Evolutionary conservation across 2,888 invertebrate species (phyloP).

Genomic region (Stenoptilia bipunctidactyla): DNA sequence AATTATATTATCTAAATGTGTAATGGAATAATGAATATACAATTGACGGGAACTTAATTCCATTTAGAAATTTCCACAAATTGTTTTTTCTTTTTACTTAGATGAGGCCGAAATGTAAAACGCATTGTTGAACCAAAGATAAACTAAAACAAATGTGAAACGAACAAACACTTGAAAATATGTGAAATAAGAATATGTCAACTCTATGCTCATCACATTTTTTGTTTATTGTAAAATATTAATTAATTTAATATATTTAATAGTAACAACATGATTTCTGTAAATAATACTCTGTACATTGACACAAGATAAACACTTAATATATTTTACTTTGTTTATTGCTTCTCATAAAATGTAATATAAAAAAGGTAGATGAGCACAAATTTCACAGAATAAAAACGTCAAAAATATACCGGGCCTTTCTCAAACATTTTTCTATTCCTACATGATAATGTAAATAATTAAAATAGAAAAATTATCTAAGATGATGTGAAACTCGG

Average conservation of each 20-base stretch:
- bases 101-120: neutral
- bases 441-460: too few relatives aligned
- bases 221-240: slow-evolving; percentile 17
- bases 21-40: slow-evolving; percentile 16
- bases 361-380: too few relatives aligned
- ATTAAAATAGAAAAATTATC: too few relatives aligned
- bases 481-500: too few relatives aligned
- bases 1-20: slow-evolving; percentile 39
- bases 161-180: slow-evolving; percentile 62
- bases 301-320: too few relatives aligned
- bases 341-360: too few relatives aligned
- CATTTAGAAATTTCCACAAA: slow-evolving; percentile 48
- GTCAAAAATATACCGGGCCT: too few relatives aligned
- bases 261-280: neutral
- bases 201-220: slow-evolving; percentile 56
- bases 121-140: neutral
- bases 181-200: slow-evolving; percentile 54
- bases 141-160: slow-evolving; percentile 3
- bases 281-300: neutral
- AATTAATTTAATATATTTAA: neutral
- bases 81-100: slow-evolving; percentile 14
- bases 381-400: too few relatives aligned
- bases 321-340: too few relatives aligned
- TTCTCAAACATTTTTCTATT: too few relatives aligned
- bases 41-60: slow-evolving; percentile 63